Base-by-base conservation (phyloP, 30 jellyfish, hydroid and myxozoan genomes). In the Chrysaora quinquecirrha region DNA sequence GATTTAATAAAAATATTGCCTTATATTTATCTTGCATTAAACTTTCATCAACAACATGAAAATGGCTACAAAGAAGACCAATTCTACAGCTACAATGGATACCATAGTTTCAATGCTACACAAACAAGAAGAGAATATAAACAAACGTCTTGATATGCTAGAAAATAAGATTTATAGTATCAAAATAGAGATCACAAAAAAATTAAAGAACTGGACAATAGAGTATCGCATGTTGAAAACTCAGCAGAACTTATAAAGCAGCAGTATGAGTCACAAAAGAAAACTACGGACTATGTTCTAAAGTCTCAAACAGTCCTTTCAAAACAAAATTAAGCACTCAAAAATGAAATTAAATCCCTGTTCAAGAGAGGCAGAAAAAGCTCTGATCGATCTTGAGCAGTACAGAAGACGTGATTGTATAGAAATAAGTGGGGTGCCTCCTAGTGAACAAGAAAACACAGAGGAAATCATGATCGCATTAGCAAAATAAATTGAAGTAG, bases 321-420 rank as follows among this genome's bases (percentile, higher is more conserved):
- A 6, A 16, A 43, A 9, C 12, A 43, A 43, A 43, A 43, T 43
- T 6, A 43, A 16, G 58, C 9, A 43, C 16, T 43, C 9, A 43
- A 43, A 43, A 43, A 16, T 16, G 16, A 43, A 16, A 43, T 43
- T 6, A 43, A 43, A 43, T 16, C 9, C 16, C 58, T 9, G 58
- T 6, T 6, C 58, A 43, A 43, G 58, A 43, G 58, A 43, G 58
- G 58, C 58, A 43, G 58, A 43, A 43, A 43, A 43, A 16, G 12
- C 33, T 6, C 32, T 60, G 12, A 70, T 2, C 28, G 71, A 34
- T 46, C 25, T 70, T 2, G 82, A 70, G 33, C 82, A 70, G 67
- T 70, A 70, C 71, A 16, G 64, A 28, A 65, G 78, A 65, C 23
- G 62, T n/a, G n/a, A n/a, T n/a, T n/a, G n/a, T n/a, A n/a, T n/a